These are phyloP conservation scores for Ctenoplectra terminalis DNA, from an alignment of 1,140 invertebrate species.

Conservation along the genomic window DNA sequence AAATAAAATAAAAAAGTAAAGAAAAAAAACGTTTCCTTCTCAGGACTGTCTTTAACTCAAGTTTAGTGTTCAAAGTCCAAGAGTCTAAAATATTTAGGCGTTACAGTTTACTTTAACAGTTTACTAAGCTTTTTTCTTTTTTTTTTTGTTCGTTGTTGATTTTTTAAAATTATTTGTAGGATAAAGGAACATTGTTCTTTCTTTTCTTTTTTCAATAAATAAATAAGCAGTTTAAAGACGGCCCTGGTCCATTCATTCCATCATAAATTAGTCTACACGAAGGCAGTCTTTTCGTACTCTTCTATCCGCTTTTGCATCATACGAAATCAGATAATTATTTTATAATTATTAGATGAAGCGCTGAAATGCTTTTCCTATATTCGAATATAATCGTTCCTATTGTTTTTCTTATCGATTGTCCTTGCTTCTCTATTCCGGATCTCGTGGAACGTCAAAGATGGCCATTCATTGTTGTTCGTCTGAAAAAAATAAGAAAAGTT, in stretches of 20 bases:
- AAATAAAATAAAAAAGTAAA: background rate
- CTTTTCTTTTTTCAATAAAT: constrained; percentile 1
- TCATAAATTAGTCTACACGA: constrained; percentile 45
- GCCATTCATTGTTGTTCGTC: background rate
- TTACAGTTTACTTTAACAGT: background rate
- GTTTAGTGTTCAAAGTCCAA: background rate
- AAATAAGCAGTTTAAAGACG: constrained; percentile 16
- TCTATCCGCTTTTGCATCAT: background rate
- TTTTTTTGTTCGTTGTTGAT: background rate
- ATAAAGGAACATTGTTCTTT: background rate
- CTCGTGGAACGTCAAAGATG: background rate
- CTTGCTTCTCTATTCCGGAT: background rate
- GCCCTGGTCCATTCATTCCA: constrained; percentile 11
- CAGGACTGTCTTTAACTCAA: constrained; percentile 33
- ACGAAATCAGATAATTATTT: background rate
- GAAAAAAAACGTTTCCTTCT: background rate
- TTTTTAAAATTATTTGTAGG: background rate
- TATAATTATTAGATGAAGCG: background rate
- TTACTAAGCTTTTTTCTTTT: background rate
- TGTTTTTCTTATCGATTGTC: background rate
- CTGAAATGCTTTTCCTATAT: background rate
- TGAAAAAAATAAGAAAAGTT: background rate
- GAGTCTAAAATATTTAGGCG: background rate
- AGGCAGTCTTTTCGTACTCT: constrained; percentile 43
- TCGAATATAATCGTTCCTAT: background rate